Evolutionary conservation across 2,797 vertebrate genomes (phyloP).

Genomic region (Cottoperca gobio): DNA sequence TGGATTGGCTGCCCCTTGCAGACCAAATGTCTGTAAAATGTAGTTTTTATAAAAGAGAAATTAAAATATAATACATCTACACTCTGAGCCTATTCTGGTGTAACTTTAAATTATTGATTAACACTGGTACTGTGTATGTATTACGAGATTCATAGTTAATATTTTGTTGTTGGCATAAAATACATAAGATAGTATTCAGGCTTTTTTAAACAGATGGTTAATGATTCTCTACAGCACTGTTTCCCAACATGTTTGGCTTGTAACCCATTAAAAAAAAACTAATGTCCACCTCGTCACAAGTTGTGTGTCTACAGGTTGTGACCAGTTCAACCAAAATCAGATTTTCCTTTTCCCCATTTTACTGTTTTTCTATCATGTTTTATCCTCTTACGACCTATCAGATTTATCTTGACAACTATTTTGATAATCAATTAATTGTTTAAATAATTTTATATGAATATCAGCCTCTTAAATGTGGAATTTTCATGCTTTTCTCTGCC

Average conservation of each 20-base stretch:
- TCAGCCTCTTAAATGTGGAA: no score
- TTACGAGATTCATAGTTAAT: not conserved
- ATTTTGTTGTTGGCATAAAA: not conserved
- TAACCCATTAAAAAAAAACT: not conserved
- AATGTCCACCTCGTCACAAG: not conserved
- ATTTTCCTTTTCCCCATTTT: no score
- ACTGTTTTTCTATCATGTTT: no score
- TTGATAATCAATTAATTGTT: no score
- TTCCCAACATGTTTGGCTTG: not conserved
- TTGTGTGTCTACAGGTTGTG: not conserved
- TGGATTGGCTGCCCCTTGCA: conserved; percentile 8
- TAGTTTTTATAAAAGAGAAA: not conserved
- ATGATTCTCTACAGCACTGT: not conserved
- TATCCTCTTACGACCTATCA: no score
- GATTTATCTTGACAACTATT: no score
- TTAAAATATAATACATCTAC: not conserved
- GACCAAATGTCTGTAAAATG: fast-evolving
- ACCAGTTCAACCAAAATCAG: no score
- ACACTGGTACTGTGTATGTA: not conserved
- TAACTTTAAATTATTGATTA: not conserved
- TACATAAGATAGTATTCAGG: not conserved
- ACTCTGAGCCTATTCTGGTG: not conserved
- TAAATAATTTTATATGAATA: no score
- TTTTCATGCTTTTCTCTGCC: no score
- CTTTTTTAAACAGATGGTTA: not conserved